These are phyloP conservation scores for Coregonus clupeaformis DNA, from an alignment of 2,113 vertebrate genomes.

Conservation along the genomic window DNA sequence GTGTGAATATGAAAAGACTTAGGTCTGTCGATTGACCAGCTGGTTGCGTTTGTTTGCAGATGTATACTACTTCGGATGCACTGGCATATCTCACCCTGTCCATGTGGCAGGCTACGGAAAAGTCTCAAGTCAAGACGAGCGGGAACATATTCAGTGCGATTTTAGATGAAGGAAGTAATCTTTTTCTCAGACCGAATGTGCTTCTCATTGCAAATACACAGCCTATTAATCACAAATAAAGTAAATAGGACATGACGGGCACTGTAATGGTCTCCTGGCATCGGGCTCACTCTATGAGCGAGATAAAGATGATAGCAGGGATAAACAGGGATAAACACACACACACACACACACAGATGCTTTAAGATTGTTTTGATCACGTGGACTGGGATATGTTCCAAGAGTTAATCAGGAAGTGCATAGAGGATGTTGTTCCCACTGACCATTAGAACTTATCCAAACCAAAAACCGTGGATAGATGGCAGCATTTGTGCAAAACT, in stretches of 20 bases:
- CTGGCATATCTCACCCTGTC: slow-evolving; percentile 9
- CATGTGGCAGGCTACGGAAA: slow-evolving; percentile 27
- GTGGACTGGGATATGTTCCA: too few species aligned
- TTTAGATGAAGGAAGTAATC: slow-evolving; percentile 33
- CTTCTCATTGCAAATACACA: slow-evolving; percentile 16
- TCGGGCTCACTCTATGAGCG: slow-evolving; percentile 24
- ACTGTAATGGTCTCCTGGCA: slow-evolving; percentile 33
- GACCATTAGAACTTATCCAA: too few species aligned
- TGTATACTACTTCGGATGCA: not conserved
- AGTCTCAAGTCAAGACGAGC: slow-evolving; percentile 22
- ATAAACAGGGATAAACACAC: too few species aligned
- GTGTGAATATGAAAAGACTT: too few species aligned
- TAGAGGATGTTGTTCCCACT: too few species aligned
- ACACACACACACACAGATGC: too few species aligned
- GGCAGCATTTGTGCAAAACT: too few species aligned
- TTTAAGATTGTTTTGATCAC: too few species aligned
- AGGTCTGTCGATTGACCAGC: too few species aligned
- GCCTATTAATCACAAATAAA: slow-evolving; percentile 54
- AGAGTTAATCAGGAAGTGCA: too few species aligned
- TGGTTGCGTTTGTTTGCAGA: too few species aligned
- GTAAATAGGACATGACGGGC: slow-evolving; percentile 48
- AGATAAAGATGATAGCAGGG: slow-evolving; percentile 48
- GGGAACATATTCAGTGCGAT: slow-evolving; percentile 21
- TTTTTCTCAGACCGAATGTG: slow-evolving; percentile 20
- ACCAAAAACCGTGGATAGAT: too few species aligned